These are phyloP conservation scores for Mirounga angustirostris DNA, from an alignment of 2,113 vertebrate genomes.

Conservation along the genomic window DNA sequence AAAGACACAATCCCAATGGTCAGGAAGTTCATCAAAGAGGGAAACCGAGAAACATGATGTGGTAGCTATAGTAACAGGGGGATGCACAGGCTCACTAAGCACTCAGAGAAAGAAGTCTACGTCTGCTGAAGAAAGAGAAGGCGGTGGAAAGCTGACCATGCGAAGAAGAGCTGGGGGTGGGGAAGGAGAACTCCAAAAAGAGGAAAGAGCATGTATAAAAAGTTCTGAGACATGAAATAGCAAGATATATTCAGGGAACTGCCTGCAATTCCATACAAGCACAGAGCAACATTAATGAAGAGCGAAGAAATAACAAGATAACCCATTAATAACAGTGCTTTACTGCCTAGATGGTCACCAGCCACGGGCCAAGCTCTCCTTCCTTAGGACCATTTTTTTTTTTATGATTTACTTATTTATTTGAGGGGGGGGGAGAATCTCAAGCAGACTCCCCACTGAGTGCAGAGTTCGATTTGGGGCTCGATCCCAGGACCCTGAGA, in stretches of 20 bases:
- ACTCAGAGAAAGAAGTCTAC: background rate
- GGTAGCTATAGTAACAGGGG: background rate
- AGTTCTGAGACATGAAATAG: background rate
- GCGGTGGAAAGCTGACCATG: background rate
- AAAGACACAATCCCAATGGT: background rate
- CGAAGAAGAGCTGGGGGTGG: background rate
- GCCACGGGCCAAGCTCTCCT: background rate
- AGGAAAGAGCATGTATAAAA: background rate
- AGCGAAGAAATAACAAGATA: background rate
- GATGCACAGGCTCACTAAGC: background rate
- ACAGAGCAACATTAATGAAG: background rate
- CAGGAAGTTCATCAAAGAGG: background rate
- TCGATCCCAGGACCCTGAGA: background rate
- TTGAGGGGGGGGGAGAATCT: background rate
- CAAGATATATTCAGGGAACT: background rate
- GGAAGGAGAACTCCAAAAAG: slow-evolving; percentile 14
- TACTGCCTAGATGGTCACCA: background rate
- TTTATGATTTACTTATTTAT: background rate
- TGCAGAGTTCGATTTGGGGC: background rate
- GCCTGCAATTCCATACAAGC: background rate
- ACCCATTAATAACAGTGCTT: background rate
- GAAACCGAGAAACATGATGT: background rate
- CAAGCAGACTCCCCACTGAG: background rate
- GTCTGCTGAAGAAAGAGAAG: background rate
- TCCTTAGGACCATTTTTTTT: background rate